Evolutionary conservation across 2,888 invertebrate genomes (phyloP).

Genomic region (Spodoptera picta): DNA sequence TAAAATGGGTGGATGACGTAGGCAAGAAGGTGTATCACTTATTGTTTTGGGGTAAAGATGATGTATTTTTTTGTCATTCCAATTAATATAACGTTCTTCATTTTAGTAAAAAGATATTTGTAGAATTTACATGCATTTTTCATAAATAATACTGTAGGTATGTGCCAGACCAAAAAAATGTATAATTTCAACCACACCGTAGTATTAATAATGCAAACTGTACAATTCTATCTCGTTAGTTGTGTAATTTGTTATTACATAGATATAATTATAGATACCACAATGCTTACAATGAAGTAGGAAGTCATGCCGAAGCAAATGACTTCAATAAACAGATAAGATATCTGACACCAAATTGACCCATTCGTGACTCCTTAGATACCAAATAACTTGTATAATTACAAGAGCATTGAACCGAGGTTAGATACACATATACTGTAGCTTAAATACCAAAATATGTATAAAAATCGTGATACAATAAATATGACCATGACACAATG

Average conservation of each 20-base stretch:
- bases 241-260: constrained; percentile 25
- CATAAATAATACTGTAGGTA: no score
- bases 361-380: constrained; percentile 68
- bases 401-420: constrained; percentile 66
- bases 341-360: constrained; percentile 70
- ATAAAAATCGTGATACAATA: constrained; percentile 16
- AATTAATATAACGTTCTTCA: no score
- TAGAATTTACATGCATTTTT: constrained; percentile 11
- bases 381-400: constrained; percentile 52
- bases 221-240: constrained; percentile 26
- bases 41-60: no score
- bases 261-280: constrained; percentile 33
- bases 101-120: no score
- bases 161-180: no score
- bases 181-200: constrained; percentile 18
- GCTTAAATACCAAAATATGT: constrained; percentile 16
- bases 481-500: constrained; percentile 42
- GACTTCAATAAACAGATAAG: constrained; percentile 69
- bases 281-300: constrained; percentile 48
- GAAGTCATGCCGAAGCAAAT: constrained; percentile 66
- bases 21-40: no score
- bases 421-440: constrained; percentile 32
- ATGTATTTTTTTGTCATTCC: no score
- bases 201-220: constrained; percentile 28
- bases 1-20: no score